A percentile compares a stretch with the other conserved stretches of the same genome.
Conservation (phyloP, 2,797 vertebrate genomes). For the Oreonectes daqikongensis region DNA sequence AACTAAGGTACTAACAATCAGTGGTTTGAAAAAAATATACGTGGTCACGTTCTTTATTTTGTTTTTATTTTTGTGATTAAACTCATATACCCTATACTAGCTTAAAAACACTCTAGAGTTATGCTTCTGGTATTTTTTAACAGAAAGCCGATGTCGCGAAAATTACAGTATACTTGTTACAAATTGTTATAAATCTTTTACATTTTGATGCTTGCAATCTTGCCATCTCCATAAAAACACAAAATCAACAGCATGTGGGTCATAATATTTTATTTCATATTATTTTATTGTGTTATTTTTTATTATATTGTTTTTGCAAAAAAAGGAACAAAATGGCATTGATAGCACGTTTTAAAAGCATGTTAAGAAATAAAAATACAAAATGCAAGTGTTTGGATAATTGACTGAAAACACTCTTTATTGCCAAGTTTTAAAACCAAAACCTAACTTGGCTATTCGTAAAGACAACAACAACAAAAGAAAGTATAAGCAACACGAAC, state of each 20-base stretch:
- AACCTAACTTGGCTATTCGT: not conserved
- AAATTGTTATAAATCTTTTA: not conserved
- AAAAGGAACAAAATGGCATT: not conserved
- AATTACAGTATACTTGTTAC: not conserved
- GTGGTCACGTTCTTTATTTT: not conserved
- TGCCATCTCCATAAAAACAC: not conserved
- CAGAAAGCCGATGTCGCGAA: not conserved
- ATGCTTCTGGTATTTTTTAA: not conserved
- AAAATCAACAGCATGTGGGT: not conserved
- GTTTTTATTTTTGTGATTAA: not conserved
- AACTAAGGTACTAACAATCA: not conserved
- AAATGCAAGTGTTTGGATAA: not conserved
- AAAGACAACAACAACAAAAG: slow-evolving; percentile 13
- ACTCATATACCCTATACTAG: not conserved
- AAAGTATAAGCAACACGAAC: not conserved
- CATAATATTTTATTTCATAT: not conserved
- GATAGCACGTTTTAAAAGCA: not conserved
- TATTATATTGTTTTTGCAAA: not conserved
- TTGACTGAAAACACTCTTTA: not conserved
- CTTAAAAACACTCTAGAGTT: not conserved
- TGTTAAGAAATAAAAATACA: not conserved
- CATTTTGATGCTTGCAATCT: not conserved
- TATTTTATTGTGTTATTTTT: too few species aligned
- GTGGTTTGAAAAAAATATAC: not conserved
- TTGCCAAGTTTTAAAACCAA: not conserved